phyloP scores from a whole-genome alignment of 2,888 invertebrate genomes.

The Ligdia adustata region DNA sequence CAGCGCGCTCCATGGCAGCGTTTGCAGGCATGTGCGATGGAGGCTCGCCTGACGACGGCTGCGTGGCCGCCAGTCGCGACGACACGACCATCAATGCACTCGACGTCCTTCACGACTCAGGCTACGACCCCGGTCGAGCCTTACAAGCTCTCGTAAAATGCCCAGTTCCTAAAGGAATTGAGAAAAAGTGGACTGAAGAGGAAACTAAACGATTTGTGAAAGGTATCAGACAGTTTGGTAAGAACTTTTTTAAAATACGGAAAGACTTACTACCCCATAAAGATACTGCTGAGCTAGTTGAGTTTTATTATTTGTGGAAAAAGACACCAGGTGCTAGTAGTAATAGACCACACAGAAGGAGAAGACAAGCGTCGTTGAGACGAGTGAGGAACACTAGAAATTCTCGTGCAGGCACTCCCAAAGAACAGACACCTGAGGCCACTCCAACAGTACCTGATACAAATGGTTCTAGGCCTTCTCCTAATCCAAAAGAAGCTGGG shows the following conservation, averaged over 20 bases:
- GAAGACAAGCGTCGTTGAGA: slow-evolving; percentile 93
- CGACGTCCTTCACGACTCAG: slow-evolving; percentile 97
- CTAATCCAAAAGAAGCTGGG: slow-evolving; percentile 87
- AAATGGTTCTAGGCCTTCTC: slow-evolving; percentile 84
- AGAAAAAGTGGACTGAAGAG: slow-evolving; percentile 99
- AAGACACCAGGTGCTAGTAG: slow-evolving; percentile 99
- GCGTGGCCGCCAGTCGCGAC: slow-evolving; percentile 97
- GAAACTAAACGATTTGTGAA: slow-evolving; percentile 99
- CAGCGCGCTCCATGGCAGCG: slow-evolving; percentile 98
- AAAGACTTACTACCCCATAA: slow-evolving; percentile 98
- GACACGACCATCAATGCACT: slow-evolving; percentile 99
- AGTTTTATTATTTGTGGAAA: slow-evolving; percentile 99
- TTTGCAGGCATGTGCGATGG: slow-evolving; percentile 99
- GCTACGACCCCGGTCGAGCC: slow-evolving; percentile 98
- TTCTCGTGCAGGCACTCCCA: slow-evolving; percentile 91
- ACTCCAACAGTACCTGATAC: slow-evolving; percentile 80
- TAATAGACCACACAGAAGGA: slow-evolving; percentile 96
- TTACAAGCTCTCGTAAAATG: slow-evolving; percentile 98
- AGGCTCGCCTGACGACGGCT: slow-evolving; percentile 98
- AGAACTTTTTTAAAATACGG: slow-evolving; percentile 98
- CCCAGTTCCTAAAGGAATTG: slow-evolving; percentile 98
- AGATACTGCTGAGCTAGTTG: slow-evolving; percentile 98
- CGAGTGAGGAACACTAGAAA: slow-evolving; percentile 95
- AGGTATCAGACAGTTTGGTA: slow-evolving; percentile 98
- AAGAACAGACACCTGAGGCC: slow-evolving; percentile 88